These are phyloP conservation scores for Amaurobius ferox DNA, from an alignment of 2,888 invertebrate species.

Conservation along the genomic window DNA sequence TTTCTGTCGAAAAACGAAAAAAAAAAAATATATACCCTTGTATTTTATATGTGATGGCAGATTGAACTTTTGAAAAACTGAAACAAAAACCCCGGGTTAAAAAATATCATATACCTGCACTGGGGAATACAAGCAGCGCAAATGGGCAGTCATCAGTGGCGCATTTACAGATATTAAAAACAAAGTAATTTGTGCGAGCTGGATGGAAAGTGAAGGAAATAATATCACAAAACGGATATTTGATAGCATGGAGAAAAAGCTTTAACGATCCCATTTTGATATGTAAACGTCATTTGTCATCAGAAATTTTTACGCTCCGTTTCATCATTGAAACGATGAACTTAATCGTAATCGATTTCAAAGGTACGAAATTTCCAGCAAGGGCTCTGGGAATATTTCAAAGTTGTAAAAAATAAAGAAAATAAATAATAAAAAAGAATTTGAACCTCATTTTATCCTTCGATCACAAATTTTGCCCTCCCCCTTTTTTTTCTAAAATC, in stretches of 20 bases:
- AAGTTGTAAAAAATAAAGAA: constrained; percentile 7
- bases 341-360: constrained; percentile 68
- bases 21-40: too few relatives aligned
- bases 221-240: constrained; percentile 70
- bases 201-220: constrained; percentile 60
- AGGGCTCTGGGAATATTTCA: constrained; percentile 24
- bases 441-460: constrained; percentile 58
- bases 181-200: constrained; percentile 67
- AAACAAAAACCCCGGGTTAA: constrained; percentile 12
- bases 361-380: constrained; percentile 35
- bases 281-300: constrained; percentile 71
- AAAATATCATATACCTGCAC: neutral
- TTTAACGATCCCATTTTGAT: constrained; percentile 69
- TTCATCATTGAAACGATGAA: constrained; percentile 70
- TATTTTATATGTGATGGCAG: constrained; percentile 64
- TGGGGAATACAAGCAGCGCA: constrained; percentile 5
- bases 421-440: constrained; percentile 19
- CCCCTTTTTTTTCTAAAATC: constrained; percentile 4
- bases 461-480: constrained; percentile 56
- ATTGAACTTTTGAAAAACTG: constrained; percentile 44
- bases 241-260: constrained; percentile 61
- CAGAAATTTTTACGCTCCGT: constrained; percentile 63
- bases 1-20: constrained; percentile 41
- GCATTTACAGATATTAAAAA: constrained; percentile 71
- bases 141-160: constrained; percentile 63